A percentile compares a stretch with the other conserved stretches of the same genome.
These are phyloP conservation scores for Chaunax sp. DNA, from an alignment of 2,797 vertebrate species.

Conservation along the genomic window DNA sequence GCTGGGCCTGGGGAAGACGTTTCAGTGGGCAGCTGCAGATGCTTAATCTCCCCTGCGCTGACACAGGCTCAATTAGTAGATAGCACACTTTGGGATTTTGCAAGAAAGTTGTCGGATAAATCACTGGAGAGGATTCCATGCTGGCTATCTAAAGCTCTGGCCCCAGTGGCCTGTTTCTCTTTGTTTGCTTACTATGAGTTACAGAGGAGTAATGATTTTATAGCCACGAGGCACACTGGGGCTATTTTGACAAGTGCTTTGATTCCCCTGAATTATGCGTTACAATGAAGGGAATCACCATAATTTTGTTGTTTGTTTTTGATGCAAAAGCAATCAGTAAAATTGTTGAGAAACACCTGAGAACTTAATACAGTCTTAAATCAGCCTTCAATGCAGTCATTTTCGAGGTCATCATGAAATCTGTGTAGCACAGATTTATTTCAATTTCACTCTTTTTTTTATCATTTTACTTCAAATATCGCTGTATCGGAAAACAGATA, in stretches of 20 bases:
- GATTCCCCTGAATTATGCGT: slow-evolving; percentile 45
- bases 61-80: slow-evolving; percentile 87
- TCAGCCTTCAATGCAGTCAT: slow-evolving; percentile 21
- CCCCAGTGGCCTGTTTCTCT: slow-evolving; percentile 63
- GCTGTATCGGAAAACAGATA: slow-evolving; percentile 47
- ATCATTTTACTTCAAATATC: slow-evolving; percentile 51
- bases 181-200: slow-evolving; percentile 75
- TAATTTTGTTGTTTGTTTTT: slow-evolving; percentile 55
- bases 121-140: slow-evolving; percentile 79
- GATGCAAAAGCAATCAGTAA: slow-evolving; percentile 36
- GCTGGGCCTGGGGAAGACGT: slow-evolving; percentile 76
- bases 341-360: slow-evolving; percentile 25
- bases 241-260: slow-evolving; percentile 37
- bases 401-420: slow-evolving; percentile 32
- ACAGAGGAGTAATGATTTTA: slow-evolving; percentile 56
- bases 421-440: slow-evolving; percentile 14
- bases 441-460: slow-evolving; percentile 31
- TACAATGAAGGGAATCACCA: slow-evolving; percentile 29
- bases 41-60: slow-evolving; percentile 84
- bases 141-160: slow-evolving; percentile 56
- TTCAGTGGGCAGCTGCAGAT: slow-evolving; percentile 84
- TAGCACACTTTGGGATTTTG: slow-evolving; percentile 83
- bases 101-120: slow-evolving; percentile 87
- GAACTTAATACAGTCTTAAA: slow-evolving; percentile 20
- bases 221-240: slow-evolving; percentile 16